Evolutionary conservation across 2,888 invertebrate genomes (phyloP).

Genomic region (Scaptomyza flava): DNA sequence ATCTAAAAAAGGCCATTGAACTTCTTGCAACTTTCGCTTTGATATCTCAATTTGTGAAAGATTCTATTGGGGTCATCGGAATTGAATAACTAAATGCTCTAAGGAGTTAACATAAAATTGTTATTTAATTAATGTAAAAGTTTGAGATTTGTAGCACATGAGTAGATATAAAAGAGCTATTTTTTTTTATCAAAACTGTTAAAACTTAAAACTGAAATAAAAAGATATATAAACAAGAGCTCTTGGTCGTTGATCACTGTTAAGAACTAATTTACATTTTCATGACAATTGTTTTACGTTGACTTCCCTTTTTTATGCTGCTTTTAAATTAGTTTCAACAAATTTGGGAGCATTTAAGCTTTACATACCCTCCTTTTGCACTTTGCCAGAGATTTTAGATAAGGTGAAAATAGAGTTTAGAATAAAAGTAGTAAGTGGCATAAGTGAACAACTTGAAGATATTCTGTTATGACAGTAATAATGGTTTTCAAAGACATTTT

Average conservation of each 20-base stretch:
- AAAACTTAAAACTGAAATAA: too few species aligned
- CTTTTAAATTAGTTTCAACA: too few species aligned
- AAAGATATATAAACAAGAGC: too few species aligned
- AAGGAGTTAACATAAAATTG: background rate
- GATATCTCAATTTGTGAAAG: constrained; percentile 28
- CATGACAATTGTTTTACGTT: background rate
- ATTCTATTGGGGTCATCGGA: background rate
- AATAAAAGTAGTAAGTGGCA: background rate
- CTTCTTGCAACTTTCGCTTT: constrained; percentile 27
- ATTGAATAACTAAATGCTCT: background rate
- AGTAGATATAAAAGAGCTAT: too few species aligned
- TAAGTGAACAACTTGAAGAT: background rate
- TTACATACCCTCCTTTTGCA: too few species aligned
- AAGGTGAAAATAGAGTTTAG: too few species aligned
- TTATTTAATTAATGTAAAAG: background rate
- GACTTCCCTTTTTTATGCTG: too few species aligned
- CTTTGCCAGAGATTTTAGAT: too few species aligned
- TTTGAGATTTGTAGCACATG: background rate
- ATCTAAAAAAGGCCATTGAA: constrained; percentile 32
- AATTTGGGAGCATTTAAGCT: too few species aligned
- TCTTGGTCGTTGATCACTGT: too few species aligned
- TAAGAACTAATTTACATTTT: background rate
- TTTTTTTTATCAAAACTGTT: too few species aligned
- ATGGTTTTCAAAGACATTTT: too few species aligned
- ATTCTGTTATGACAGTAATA: background rate